These are phyloP conservation scores for Euglossa dilemma DNA, from an alignment of 1,140 invertebrate genomes.

Conservation along the genomic window DNA sequence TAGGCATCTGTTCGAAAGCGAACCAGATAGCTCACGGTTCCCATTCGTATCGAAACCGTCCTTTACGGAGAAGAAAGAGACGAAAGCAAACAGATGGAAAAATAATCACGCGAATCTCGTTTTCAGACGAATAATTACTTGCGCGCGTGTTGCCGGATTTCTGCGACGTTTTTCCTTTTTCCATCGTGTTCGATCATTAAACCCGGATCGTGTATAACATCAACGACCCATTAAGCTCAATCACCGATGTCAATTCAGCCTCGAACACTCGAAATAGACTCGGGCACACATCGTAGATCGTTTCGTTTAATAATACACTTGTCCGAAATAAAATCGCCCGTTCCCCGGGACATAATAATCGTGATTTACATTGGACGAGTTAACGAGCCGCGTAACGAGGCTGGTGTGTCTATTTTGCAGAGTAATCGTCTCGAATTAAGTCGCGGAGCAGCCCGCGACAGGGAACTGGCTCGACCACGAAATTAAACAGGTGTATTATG, in stretches of 20 bases:
- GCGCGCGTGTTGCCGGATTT: too few species aligned
- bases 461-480: constrained; percentile 15
- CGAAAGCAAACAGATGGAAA: too few species aligned
- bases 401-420: constrained; percentile 19
- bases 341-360: constrained; percentile 13
- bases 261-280: not conserved
- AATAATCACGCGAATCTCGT: too few species aligned
- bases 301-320: not conserved
- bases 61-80: too few species aligned
- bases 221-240: not conserved
- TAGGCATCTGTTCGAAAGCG: too few species aligned
- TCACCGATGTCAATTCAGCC: not conserved
- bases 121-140: too few species aligned
- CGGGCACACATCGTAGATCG: not conserved
- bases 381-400: constrained; percentile 21
- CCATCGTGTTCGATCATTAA: not conserved
- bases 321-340: constrained; percentile 22
- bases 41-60: too few species aligned
- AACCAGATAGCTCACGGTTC: too few species aligned
- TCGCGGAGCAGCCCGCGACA: constrained; percentile 1
- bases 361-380: constrained; percentile 18
- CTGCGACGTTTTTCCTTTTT: too few species aligned
- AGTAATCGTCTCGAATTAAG: constrained; percentile 37
- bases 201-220: not conserved
- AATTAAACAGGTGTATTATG: constrained; percentile 26